Conservation (phyloP, 2,113 vertebrate species). For the Entomyzon cyanotis region DNA sequence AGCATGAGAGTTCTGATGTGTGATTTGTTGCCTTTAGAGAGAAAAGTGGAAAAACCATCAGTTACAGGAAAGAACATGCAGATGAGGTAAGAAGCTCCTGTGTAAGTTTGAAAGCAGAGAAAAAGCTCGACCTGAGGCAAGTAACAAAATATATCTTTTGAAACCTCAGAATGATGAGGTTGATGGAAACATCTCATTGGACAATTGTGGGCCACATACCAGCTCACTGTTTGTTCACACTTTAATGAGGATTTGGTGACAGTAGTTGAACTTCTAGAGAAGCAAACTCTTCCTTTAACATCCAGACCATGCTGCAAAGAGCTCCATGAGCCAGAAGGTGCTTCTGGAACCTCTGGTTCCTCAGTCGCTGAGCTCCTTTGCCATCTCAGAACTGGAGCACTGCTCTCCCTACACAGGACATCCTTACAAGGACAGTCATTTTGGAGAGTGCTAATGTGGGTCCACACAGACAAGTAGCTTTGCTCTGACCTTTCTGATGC, state of each 20-base stretch:
- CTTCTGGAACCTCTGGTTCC: background rate
- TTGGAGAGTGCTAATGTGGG: background rate
- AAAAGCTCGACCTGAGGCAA: background rate
- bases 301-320: background rate
- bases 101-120: background rate
- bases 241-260: background rate
- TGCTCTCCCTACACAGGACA: background rate
- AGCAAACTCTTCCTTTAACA: background rate
- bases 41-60: conserved; percentile 1
- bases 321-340: background rate
- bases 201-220: rapidly evolving
- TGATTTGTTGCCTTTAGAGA: conserved; percentile 82
- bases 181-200: background rate
- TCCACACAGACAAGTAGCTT: background rate
- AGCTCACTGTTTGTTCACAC: background rate
- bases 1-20: conserved; percentile 88
- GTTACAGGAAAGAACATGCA: background rate
- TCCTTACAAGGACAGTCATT: rapidly evolving
- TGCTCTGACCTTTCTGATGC: background rate
- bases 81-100: background rate
- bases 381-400: background rate
- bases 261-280: background rate
- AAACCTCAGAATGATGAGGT: background rate
- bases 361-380: background rate
- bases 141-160: background rate